Evolutionary conservation across 2,113 vertebrate genomes (phyloP).

Genomic region (Euleptes europaea): DNA sequence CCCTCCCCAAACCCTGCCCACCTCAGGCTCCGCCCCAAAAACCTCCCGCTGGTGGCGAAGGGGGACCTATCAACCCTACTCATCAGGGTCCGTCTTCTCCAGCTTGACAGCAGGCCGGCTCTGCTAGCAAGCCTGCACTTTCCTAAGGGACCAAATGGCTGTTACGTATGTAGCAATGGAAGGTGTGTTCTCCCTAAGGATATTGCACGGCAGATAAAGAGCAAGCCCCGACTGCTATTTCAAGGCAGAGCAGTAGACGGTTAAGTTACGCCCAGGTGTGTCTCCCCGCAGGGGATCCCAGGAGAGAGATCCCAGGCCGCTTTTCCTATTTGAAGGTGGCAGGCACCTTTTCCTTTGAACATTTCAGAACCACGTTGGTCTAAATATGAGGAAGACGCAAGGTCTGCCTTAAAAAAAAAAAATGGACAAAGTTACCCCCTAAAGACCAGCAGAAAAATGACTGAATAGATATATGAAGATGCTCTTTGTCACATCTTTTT

Average conservation of each 20-base stretch:
- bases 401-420: constrained; percentile 14
- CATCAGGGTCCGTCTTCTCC: no score
- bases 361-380: constrained; percentile 50
- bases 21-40: no score
- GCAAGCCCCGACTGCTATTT: constrained; percentile 70
- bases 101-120: not conserved
- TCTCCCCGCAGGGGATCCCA: constrained; percentile 69
- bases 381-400: constrained; percentile 53
- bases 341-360: constrained; percentile 55
- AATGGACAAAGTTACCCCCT: constrained; percentile 44
- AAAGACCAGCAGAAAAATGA: constrained; percentile 36
- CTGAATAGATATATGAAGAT: constrained; percentile 54
- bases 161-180: constrained; percentile 61
- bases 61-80: no score
- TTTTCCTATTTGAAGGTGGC: constrained; percentile 68
- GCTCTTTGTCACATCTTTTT: constrained; percentile 5
- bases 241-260: constrained; percentile 70
- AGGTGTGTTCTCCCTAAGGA: constrained; percentile 71
- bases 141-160: constrained; percentile 55
- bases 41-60: no score
- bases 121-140: constrained; percentile 19
- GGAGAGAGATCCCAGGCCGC: constrained; percentile 66
- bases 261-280: constrained; percentile 73
- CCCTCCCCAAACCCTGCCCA: no score
- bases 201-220: constrained; percentile 69